Evolutionary conservation across 1,140 invertebrate species (phyloP).

Genomic region (Atta colombica): DNA sequence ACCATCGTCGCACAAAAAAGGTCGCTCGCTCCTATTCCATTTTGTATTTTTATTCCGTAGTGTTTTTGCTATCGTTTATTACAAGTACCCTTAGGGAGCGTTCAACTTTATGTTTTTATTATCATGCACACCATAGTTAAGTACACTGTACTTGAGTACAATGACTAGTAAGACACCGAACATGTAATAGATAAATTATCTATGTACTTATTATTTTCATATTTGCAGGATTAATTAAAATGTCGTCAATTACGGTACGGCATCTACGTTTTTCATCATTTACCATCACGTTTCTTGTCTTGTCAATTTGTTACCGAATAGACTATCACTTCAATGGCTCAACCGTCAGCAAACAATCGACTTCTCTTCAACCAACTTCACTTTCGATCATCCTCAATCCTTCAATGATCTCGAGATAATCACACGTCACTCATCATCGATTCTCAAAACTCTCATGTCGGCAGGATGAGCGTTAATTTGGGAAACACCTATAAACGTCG

Average conservation of each 20-base stretch:
- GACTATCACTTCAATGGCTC: conserved; percentile 17
- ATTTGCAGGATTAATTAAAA: conserved; percentile 18
- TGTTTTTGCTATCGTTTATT: conserved; percentile 39
- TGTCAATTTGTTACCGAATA: conserved; percentile 11
- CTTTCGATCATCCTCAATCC: conserved; percentile 47
- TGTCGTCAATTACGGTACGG: neutral
- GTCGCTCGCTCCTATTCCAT: conserved; percentile 50
- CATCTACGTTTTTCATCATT: conserved; percentile 12
- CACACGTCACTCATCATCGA: conserved; percentile 35
- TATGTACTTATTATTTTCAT: neutral
- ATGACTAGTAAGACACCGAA: no score
- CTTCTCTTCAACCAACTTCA: conserved; percentile 33
- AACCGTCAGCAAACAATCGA: conserved; percentile 23
- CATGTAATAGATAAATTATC: neutral
- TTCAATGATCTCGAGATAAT: conserved; percentile 36
- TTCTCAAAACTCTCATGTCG: conserved; percentile 40
- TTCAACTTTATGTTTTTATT: conserved; percentile 38
- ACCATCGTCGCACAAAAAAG: conserved; percentile 37
- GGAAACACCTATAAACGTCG: conserved; percentile 52
- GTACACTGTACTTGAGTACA: neutral
- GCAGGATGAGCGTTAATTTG: conserved; percentile 16
- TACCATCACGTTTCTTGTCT: neutral
- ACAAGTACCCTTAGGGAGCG: conserved; percentile 14
- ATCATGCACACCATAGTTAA: neutral
- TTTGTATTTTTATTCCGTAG: conserved; percentile 37